phyloP scores from a whole-genome alignment of 2,113 vertebrate genomes.

The Ellobius talpinus region DNA sequence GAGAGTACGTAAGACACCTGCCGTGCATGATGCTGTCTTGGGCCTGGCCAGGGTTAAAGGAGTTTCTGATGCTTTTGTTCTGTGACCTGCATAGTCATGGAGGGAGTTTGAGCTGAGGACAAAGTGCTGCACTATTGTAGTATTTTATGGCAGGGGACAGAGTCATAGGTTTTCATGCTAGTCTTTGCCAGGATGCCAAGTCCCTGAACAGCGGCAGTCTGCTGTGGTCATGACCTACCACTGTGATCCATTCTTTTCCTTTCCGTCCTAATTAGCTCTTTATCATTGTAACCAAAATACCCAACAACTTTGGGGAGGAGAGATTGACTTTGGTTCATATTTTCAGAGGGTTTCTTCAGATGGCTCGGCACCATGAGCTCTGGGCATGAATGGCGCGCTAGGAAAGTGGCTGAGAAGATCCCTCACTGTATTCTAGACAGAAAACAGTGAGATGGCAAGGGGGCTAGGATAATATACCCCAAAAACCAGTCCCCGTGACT shows the following conservation, averaged over 20 bases:
- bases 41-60: background rate
- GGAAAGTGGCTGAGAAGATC: background rate
- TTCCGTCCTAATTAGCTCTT: background rate
- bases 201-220: accelerated
- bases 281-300: background rate
- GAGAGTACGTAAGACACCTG: conserved; percentile 90
- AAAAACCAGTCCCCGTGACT: background rate
- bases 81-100: background rate
- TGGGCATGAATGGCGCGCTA: no score
- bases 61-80: accelerated
- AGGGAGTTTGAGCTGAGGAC: background rate
- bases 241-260: background rate
- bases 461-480: background rate
- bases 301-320: background rate
- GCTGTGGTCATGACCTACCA: accelerated
- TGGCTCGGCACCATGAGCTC: background rate
- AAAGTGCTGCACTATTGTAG: accelerated
- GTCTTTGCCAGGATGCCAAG: background rate
- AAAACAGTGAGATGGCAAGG: background rate
- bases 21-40: accelerated
- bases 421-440: background rate
- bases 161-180: background rate
- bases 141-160: accelerated
- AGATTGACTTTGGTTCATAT: background rate
- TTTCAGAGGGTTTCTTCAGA: background rate